These are phyloP conservation scores for Scaptomyza tumidula DNA, from an alignment of 2,888 invertebrate species.

Conservation along the genomic window DNA sequence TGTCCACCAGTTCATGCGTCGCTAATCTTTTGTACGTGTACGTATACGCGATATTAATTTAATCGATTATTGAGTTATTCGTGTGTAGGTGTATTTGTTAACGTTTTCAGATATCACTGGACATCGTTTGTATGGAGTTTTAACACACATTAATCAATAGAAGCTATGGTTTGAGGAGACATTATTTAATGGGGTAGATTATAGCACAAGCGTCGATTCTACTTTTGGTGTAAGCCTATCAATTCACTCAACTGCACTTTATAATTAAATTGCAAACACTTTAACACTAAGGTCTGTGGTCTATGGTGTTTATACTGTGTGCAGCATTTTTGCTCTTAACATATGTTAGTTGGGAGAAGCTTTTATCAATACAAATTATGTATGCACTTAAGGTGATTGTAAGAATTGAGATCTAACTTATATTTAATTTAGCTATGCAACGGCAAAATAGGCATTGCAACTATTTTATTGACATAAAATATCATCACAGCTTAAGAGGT, in stretches of 20 bases:
- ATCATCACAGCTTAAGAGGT: too few species aligned
- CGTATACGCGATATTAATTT: constrained; percentile 36
- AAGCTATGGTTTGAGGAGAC: constrained; percentile 19
- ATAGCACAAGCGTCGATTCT: background rate
- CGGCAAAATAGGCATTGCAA: too few species aligned
- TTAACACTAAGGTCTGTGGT: background rate
- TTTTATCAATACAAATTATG: background rate
- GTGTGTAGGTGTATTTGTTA: background rate
- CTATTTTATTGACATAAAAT: too few species aligned
- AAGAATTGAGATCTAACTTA: too few species aligned
- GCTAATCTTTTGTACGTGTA: constrained; percentile 12
- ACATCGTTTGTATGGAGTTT: too few species aligned
- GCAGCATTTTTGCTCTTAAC: background rate
- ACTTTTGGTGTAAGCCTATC: background rate
- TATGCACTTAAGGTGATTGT: background rate
- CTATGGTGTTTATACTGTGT: background rate
- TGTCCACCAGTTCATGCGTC: background rate
- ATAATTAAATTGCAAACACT: background rate
- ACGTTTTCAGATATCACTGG: too few species aligned
- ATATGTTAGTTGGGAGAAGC: background rate
- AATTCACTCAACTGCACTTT: background rate
- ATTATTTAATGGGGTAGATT: background rate
- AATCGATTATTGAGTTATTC: constrained; percentile 33
- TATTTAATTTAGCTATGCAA: background rate
- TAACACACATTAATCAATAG: constrained; percentile 15